phyloP scores from a whole-genome alignment of 1,140 invertebrate species.

The Psix sp. region DNA sequence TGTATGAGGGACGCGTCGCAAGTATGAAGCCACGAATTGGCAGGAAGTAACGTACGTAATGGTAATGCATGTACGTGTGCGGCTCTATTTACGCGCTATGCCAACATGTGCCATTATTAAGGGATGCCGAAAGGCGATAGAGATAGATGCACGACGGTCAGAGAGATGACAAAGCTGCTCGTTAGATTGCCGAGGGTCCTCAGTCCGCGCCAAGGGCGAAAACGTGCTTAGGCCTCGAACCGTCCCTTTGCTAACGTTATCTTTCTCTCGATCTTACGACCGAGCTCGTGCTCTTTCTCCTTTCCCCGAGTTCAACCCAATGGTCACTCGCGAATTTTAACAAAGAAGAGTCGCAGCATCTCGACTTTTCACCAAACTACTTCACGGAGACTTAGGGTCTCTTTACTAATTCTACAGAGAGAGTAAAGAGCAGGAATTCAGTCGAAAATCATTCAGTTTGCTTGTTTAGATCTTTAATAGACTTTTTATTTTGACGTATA shows the following conservation, averaged over 20 bases:
- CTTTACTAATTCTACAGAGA: constrained; percentile 29
- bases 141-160: constrained; percentile 50
- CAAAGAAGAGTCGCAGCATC: constrained; percentile 41
- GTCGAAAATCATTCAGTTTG: no score
- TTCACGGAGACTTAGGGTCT: constrained; percentile 27
- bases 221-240: constrained; percentile 74
- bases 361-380: constrained; percentile 47
- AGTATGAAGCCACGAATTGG: constrained; percentile 52
- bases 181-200: constrained; percentile 75
- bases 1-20: constrained; percentile 43
- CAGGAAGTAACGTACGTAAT: constrained; percentile 56
- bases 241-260: constrained; percentile 64
- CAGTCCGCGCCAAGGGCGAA: constrained; percentile 73
- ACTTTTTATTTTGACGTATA: no score
- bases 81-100: constrained; percentile 48
- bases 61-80: constrained; percentile 45
- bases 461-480: no score
- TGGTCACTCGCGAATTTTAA: constrained; percentile 59
- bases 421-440: constrained; percentile 14
- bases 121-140: constrained; percentile 19
- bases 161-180: constrained; percentile 75
- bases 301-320: constrained; percentile 28
- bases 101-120: constrained; percentile 55
- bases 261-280: constrained; percentile 49
- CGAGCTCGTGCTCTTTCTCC: constrained; percentile 25